phyloP scores from a whole-genome alignment of 2,113 vertebrate species.

The Scortum barcoo region DNA sequence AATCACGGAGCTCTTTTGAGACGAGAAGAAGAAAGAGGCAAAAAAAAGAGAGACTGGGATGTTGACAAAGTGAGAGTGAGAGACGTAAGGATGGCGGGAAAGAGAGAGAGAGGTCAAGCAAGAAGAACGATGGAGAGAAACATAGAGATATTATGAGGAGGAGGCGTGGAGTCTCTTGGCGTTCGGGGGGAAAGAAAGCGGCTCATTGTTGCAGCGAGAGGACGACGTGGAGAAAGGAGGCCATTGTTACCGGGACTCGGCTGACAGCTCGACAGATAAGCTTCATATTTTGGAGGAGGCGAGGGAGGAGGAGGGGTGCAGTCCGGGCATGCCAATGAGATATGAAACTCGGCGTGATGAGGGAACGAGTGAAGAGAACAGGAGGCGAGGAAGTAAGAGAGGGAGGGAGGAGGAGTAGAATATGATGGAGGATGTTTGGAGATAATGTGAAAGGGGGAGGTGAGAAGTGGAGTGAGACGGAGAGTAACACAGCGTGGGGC shows the following conservation, averaged over 20 bases:
- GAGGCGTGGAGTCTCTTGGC: conserved; percentile 44
- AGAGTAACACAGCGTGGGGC: neutral
- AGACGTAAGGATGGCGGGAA: neutral
- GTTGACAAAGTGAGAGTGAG: conserved; percentile 20
- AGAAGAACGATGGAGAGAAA: conserved; percentile 31
- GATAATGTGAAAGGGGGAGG: neutral
- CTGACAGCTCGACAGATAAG: conserved; percentile 67
- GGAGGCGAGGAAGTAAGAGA: neutral
- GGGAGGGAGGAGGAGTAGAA: neutral
- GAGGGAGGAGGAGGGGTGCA: conserved; percentile 22
- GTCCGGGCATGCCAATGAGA: neutral
- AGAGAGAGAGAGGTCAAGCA: conserved; percentile 40
- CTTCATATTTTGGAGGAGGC: conserved; percentile 53
- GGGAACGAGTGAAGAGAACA: too few relatives aligned
- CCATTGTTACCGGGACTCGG: conserved; percentile 52
- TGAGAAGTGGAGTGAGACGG: conserved; percentile 30
- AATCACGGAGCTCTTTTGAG: conserved; percentile 14
- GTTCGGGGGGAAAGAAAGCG: conserved; percentile 46
- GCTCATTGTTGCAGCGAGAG: conserved; percentile 57
- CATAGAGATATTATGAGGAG: conserved; percentile 53
- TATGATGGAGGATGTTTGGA: neutral
- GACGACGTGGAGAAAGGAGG: conserved; percentile 53
- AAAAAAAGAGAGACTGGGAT: neutral
- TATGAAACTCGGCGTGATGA: conserved; percentile 9
- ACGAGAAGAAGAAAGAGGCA: neutral